Evolutionary conservation across 2,113 vertebrate species (phyloP), one percentile per base, ranked within the genome.

Genomic region (Neodontobutis hainanensis): DNA sequence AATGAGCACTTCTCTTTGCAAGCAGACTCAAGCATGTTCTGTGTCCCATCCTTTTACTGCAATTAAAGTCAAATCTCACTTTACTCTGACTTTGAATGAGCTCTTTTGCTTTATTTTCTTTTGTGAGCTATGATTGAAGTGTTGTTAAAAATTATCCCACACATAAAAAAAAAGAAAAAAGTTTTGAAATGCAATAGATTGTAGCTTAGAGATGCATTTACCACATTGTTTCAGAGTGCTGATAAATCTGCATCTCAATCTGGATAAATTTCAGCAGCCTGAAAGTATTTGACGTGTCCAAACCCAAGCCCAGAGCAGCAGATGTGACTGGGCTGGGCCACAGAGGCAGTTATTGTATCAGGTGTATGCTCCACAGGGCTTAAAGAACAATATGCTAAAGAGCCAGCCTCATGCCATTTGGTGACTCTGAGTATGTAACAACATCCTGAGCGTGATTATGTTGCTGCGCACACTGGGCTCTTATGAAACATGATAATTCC

Each of bases 251-350:
- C 19, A 27, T 27, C 19, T 27, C 19, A 27, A 27, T 27, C 19
- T 27, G 19, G 19, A 27, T 27, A 27, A 27, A 27, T 90, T 89
- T 83, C 66, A 88, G 81, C 88, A 86, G 88, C 73, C 75, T 86
- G 81, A 90, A 90, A 90, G 87, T 89, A 91, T 92, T 88, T 92
- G 89, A 91, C 89, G 85, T 91, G 83, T 85, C 86, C 74, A 86
- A 89, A 89, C 88, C 89, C 87, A 69, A 67, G 63, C 73, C 68
- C 15, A 64, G 63, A 83, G 75, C 61, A 86, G 86, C 91, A 92
- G 87, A 91, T 91, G 90, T 90, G 85, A 58, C 77, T 49, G 73
- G 70, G 71, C 70, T 36, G 51, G 65, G 68, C 80, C 83, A 87
- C 77, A 88, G 84, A 87, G 79, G 71, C 80, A 82, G 87, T 83